These are phyloP conservation scores for Perccottus glenii DNA, from an alignment of 2,113 vertebrate species.

Conservation along the genomic window DNA sequence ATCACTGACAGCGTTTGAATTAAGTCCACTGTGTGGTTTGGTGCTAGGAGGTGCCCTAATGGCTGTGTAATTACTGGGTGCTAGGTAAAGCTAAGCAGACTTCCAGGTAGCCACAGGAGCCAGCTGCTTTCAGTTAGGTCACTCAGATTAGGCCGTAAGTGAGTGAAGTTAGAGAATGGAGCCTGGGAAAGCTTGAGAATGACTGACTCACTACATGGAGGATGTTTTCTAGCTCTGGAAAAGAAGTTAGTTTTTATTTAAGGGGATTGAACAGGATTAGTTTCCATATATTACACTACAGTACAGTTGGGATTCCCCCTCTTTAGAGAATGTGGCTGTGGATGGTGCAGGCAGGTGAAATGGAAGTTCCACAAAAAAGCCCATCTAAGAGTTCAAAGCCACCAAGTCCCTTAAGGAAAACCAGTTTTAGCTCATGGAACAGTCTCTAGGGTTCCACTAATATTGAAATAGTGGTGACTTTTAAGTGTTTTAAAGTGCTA, in stretches of 20 bases:
- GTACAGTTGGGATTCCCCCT: background rate
- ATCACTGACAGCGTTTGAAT: conserved; percentile 68
- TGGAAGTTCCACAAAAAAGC: background rate
- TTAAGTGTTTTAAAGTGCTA: background rate
- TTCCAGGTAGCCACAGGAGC: conserved; percentile 60
- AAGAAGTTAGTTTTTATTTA: conserved; percentile 11
- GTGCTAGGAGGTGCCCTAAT: conserved; percentile 60
- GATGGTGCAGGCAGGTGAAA: background rate
- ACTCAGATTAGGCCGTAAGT: conserved; percentile 34
- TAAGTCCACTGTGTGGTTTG: conserved; percentile 68
- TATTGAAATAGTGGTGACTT: background rate
- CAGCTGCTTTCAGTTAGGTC: conserved; percentile 73
- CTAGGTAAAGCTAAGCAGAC: conserved; percentile 73
- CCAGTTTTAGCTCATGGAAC: background rate
- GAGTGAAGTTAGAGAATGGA: conserved; percentile 33
- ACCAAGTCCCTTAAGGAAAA: background rate
- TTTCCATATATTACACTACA: conserved; percentile 4
- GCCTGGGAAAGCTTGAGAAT: conserved; percentile 29
- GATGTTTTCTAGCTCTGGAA: conserved; percentile 35
- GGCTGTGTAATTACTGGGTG: conserved; percentile 70
- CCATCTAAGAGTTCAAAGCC: conserved; percentile 8
- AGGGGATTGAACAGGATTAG: conserved; percentile 5
- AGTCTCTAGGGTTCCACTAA: background rate
- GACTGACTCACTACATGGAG: conserved; percentile 35
- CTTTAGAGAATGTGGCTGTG: conserved; percentile 1